Evolutionary conservation across 2,888 invertebrate species (phyloP).

Genomic region (Polydrusus tereticollis): DNA sequence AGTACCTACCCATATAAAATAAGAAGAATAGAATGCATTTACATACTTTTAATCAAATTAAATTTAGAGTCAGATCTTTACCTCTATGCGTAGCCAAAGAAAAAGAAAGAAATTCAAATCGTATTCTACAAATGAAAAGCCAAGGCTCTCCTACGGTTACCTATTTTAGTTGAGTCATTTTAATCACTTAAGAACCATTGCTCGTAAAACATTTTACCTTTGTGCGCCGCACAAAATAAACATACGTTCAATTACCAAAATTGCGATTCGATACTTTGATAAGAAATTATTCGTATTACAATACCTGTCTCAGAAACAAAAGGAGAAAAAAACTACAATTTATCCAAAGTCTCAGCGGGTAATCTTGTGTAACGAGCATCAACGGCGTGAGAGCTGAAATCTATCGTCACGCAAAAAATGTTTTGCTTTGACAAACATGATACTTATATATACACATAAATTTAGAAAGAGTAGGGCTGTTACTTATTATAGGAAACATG

Average conservation of each 20-base stretch:
- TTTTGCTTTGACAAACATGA: not conserved
- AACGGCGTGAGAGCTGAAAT: conserved; percentile 19
- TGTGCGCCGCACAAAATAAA: conserved; percentile 29
- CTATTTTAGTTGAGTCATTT: conserved; percentile 30
- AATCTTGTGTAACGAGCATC: conserved; percentile 20
- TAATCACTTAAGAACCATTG: conserved; percentile 32
- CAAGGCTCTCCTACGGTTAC: conserved; percentile 15
- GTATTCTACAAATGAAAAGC: conserved; percentile 16
- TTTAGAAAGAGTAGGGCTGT: not conserved
- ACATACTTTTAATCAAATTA: conserved; percentile 22
- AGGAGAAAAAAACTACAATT: conserved; percentile 20
- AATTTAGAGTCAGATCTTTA: conserved; percentile 17
- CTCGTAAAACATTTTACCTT: conserved; percentile 22
- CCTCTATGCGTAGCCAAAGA: conserved; percentile 8
- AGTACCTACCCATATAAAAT: not conserved
- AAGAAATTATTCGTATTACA: conserved; percentile 22
- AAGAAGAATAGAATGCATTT: conserved; percentile 4
- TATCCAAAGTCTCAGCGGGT: conserved; percentile 23
- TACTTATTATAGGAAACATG: no score
- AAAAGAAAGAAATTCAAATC: conserved; percentile 14
- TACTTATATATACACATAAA: not conserved
- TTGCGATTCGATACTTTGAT: conserved; percentile 26
- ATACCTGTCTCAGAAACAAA: conserved; percentile 28
- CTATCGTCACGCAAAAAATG: conserved; percentile 8
- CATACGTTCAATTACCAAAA: conserved; percentile 29